Evolutionary conservation across 2,888 invertebrate genomes (phyloP).

Genomic region (Polyploca ridens): DNA sequence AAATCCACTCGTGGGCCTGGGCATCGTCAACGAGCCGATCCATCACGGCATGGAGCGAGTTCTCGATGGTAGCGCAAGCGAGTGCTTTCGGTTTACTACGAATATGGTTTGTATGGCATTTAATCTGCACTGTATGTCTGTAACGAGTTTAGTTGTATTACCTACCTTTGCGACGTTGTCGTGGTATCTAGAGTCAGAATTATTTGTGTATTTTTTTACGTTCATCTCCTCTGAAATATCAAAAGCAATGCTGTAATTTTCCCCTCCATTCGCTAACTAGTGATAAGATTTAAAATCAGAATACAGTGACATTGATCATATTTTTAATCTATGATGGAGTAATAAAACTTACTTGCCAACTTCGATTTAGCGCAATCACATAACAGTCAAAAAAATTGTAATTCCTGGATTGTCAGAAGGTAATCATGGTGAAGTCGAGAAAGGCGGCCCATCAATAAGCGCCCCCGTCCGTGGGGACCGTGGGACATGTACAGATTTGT

Average conservation of each 20-base stretch:
- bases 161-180: too few species aligned
- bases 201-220: too few species aligned
- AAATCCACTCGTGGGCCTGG: constrained; percentile 29
- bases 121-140: neutral
- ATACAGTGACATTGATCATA: too few species aligned
- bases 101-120: neutral
- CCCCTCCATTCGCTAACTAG: too few species aligned
- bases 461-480: constrained; percentile 29
- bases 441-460: constrained; percentile 48
- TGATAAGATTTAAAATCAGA: too few species aligned
- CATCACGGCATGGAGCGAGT: constrained; percentile 25
- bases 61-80: constrained; percentile 5
- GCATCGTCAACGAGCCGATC: constrained; percentile 31
- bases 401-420: neutral
- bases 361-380: too few species aligned
- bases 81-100: neutral
- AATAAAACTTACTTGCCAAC: too few species aligned
- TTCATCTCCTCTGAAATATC: too few species aligned
- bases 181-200: too few species aligned
- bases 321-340: too few species aligned
- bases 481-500: constrained; percentile 49
- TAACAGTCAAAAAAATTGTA: neutral
- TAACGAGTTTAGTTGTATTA: too few species aligned
- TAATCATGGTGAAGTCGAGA: constrained; percentile 24
- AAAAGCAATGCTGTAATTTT: too few species aligned